Base-by-base conservation (phyloP, 2,113 vertebrate genomes). In the Micromys minutus region DNA sequence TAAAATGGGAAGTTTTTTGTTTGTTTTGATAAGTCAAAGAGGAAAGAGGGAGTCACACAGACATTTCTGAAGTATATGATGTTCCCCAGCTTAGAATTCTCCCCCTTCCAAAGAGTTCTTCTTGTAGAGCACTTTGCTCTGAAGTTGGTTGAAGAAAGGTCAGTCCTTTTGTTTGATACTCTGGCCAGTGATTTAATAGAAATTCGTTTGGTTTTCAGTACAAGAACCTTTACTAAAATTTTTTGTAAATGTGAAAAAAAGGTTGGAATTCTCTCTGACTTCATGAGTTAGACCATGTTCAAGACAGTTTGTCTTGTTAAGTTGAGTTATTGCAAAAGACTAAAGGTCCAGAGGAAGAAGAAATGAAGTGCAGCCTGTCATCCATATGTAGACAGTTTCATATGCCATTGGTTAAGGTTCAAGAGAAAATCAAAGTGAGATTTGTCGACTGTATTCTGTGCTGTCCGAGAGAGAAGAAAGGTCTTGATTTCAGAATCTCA, bases 161-260 rank as follows among this genome's bases (percentile, higher is more conserved):
- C n/a, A 84, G 19, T n/a, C 26, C 47, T 80, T 94, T 79, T 34
- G 80, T 93, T 90, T 92, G 36, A 76, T 85, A 96, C 34, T 89
- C n/a, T 59, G 3, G 8, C 61, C 69, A 92, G 5, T 87, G 36
- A 79, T 36, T 91, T 93, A 74, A 39, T 83, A 95, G 57, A 95
- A 75, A 71, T 91, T 24, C 11, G 69, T 79, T 91, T 94, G 47
- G 81, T 95, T 74, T 26, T 85, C 21, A 19, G 19, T 16, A 39
- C 93, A 59, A 31, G 12, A 72, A 12, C 52, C 34, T 95, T 88
- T 72, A 65, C 79, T 93, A 75, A 75, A 21, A 47, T 81, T 22
- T 92, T 31, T 88, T 93, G 79, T 59, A 76, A 93, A 93, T 89
- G 17, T 80, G 86, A 50, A 59, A 86, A 84, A 21, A 13, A 59